Conservation (phyloP, 2,888 invertebrate genomes). For the Ormyrus labotus region DNA sequence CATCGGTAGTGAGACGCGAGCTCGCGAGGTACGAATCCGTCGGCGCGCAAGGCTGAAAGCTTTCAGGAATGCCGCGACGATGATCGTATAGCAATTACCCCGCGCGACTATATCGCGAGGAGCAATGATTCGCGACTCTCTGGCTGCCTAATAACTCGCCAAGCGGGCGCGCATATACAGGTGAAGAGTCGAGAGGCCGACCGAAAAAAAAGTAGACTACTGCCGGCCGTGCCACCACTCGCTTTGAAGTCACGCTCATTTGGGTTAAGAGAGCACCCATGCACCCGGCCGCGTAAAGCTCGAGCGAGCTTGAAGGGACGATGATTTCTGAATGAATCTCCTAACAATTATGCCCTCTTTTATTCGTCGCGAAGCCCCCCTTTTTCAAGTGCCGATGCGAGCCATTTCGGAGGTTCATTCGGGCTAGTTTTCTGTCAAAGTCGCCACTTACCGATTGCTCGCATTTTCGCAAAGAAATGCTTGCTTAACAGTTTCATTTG, state of each 20-base stretch:
- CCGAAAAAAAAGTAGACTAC: slow-evolving; percentile 8
- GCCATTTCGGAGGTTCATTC: slow-evolving; percentile 6
- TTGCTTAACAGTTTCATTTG: background rate
- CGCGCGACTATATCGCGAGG: slow-evolving; percentile 1
- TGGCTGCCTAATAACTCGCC: background rate
- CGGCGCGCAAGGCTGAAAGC: background rate
- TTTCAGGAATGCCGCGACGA: background rate
- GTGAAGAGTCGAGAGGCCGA: background rate
- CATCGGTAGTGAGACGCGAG: too few relatives aligned
- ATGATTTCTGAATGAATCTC: slow-evolving; percentile 48
- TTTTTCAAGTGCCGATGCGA: background rate
- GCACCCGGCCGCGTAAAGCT: background rate
- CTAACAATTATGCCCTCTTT: slow-evolving; percentile 33
- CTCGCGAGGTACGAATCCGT: too few relatives aligned
- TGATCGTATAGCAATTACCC: slow-evolving; percentile 19
- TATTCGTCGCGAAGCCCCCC: background rate
- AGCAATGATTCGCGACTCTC: slow-evolving; percentile 1
- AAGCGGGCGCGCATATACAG: background rate
- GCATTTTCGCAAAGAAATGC: too few relatives aligned
- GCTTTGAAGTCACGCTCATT: slow-evolving; percentile 47
- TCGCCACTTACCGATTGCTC: background rate
- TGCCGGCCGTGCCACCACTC: background rate
- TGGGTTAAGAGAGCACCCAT: slow-evolving; percentile 42
- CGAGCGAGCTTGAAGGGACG: slow-evolving; percentile 10
- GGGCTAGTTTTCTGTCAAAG: background rate